Base-by-base conservation (phyloP, 2,888 invertebrate genomes). In the Achlya flavicornis region DNA sequence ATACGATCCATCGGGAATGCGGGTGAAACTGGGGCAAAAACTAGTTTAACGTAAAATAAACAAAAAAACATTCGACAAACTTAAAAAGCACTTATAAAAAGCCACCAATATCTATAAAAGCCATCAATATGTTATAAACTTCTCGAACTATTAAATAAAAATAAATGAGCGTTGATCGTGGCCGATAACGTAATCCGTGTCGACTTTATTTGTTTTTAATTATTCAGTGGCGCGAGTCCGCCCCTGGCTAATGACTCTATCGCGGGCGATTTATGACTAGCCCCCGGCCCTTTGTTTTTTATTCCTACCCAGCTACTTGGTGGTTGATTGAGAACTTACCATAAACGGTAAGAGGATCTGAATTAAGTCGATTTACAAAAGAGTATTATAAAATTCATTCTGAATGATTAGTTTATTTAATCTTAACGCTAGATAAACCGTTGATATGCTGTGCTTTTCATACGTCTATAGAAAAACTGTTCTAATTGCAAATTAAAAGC, bases 161-260 rank as follows among this genome's bases (percentile, higher is more conserved):
- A 88, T 85, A 86, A 90, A 88, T 85, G 85, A 84, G 81, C 77
- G 79, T 79, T 77, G 80, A 91, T 92, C 76, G 80, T 74, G 74
- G 70, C 71, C 75, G 93, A 93, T 93, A 93, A 84, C 80, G 85
- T 90, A 90, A 92, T 89, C 91, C 91, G 92, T 92, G 90, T 88
- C 91, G 91, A 84, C 83, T 83, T 89, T 93, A 92, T 93, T 92
- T 93, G 92, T 90, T 93, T 92, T 93, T 92, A 93, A 93, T 93
- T 92, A 93, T 93, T 92, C 90, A 86, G 84, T 69, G 72, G 79
- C 76, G 53, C 77, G 79, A 88, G 88, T 87, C 90, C 92, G 90
- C 90, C 91, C 89, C 89, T 86, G 87, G 84, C 86, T 93, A 93
- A 93, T 93, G 92, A 90, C 93, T 93, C 86, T 91, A 93, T 93